A percentile compares a stretch with the other conserved stretches of the same genome.
Evolutionary conservation across 2,888 invertebrate genomes (phyloP).

Genomic region (Drosophila atripex): DNA sequence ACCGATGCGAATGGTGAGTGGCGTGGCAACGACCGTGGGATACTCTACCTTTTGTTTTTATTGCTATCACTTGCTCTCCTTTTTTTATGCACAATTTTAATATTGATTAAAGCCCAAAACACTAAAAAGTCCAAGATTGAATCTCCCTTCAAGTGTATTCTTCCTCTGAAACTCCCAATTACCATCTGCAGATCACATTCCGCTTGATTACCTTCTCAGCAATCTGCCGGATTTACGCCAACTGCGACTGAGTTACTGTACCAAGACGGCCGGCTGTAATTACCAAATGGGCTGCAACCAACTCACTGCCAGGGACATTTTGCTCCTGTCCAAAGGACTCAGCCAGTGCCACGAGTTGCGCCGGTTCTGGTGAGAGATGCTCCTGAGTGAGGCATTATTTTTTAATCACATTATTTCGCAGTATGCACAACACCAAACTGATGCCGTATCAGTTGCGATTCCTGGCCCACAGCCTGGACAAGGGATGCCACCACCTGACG

Average conservation of each 20-base stretch:
- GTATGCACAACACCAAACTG: conserved; percentile 82
- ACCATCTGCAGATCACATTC: conserved; percentile 82
- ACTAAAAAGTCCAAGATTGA: neutral
- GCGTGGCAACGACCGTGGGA: neutral
- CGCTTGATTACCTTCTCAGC: conserved; percentile 83
- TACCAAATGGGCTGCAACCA: conserved; percentile 83
- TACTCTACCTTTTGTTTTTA: neutral
- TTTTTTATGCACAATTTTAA: too few species aligned
- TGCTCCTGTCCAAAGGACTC: conserved; percentile 78
- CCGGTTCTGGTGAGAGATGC: conserved; percentile 76
- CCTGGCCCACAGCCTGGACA: conserved; percentile 81
- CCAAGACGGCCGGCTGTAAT: conserved; percentile 82
- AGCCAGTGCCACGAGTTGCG: conserved; percentile 81
- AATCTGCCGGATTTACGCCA: conserved; percentile 82
- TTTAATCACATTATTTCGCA: conserved; percentile 31
- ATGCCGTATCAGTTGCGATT: conserved; percentile 79
- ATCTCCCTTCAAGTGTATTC: too few species aligned
- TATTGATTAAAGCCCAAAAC: too few species aligned
- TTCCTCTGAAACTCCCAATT: neutral
- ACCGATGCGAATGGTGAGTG: conserved; percentile 72
- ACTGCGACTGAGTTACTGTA: conserved; percentile 82
- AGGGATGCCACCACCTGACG: conserved; percentile 81
- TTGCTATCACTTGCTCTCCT: too few species aligned
- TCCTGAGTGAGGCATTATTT: neutral
- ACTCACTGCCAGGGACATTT: conserved; percentile 80